Base-by-base conservation (phyloP, 2,113 vertebrate species). In the Nesospiza acunhae region DNA sequence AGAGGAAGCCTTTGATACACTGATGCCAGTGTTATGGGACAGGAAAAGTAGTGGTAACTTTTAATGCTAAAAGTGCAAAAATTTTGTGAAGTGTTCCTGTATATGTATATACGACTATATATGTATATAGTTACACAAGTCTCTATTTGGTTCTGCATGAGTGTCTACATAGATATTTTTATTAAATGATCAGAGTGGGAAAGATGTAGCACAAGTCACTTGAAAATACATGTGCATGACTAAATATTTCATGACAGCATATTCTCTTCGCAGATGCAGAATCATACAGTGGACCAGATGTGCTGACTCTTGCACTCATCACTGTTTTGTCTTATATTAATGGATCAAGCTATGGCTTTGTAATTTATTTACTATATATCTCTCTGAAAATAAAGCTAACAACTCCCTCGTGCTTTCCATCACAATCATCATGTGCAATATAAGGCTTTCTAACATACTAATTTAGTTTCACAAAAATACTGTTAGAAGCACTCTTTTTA, bases 361-460 rank as follows among this genome's bases (percentile, higher is more conserved):
- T 49, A 0, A 0, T 42, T 58, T 76, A 26, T 50, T 42, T 30
- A 30, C 26, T 26, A 4, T n/a, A 14, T 6, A 22, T 17, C n/a
- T 76, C 9, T 50, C 44, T 85, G 52, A 76, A 85, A 50, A 35
- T 21, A 67, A 76, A 42, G 18, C 31, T 50, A 26, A 11, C 5
- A 50, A 21, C 18, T 89, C 58, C 33, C 39, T 68, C 33, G 9
- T n/a, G n/a, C 24, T 42, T 94, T 89, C 62, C 47, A 35, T 85
- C 5, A 0, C 30, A 60, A 62, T 79, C 33, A 15, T 46, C 3
- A 4, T 15, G 16, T 35, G n/a, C 28, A 72, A 68, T 63, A 17
- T 20, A 33, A 88, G 11, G 15, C 14, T 81, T 93, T 81, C 39
- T 59, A 67, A 84, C 9, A 63, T 35, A 55, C 9, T 74, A 59